Base-by-base conservation (phyloP, 2,113 vertebrate genomes). In the Lanius collurio region DNA sequence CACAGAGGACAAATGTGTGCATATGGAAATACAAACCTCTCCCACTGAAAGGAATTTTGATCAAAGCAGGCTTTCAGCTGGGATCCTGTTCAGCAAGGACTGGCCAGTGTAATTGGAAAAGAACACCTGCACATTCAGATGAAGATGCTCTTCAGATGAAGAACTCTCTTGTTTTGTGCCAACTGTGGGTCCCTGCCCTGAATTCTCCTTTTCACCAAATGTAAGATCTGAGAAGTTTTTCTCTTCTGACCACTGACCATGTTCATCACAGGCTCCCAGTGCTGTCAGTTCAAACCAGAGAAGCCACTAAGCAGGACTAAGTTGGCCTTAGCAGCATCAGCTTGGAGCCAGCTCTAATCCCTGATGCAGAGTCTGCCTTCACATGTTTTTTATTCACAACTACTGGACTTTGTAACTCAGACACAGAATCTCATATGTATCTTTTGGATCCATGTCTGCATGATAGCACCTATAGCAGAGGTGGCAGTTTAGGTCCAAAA, bases 121-220 rank as follows among this genome's bases (percentile, higher is more conserved):
- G 24, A 14, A 23, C 74, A 46, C 46, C 46, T 41, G 49, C 28
- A 49, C 31, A 18, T 59, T 93, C 73, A 70, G 76, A 73, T 53
- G 73, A 79, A 74, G 92, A 84, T 13, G 26, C 13, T 37, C 37
- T 37, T 37, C 37, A 37, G 37, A 37, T 37, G 37, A 37, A 4
- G 4, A 64, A 60, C 49, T 68, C n/a, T 52, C 47, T 53, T 49
- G 68, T 69, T 84, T 82, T 62, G 27, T 56, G 75, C 6, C 1
- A 62, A 20, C 37, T 22, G 30, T 39, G 37, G 18, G 52, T 28
- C 57, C 88, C 92, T 88, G 76, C 63, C 94, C 89, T 39, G 57
- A 96, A 95, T 71, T 94, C 84, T 96, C 87, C 86, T 94, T 87
- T 84, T 30, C 73, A 94, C 75, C 82, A 96, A 93, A 95, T 79